A percentile compares a stretch with the other conserved stretches of the same genome.
phyloP scores from a whole-genome alignment of 2,888 invertebrate genomes.

The Thysanoteuthis rhombus region DNA sequence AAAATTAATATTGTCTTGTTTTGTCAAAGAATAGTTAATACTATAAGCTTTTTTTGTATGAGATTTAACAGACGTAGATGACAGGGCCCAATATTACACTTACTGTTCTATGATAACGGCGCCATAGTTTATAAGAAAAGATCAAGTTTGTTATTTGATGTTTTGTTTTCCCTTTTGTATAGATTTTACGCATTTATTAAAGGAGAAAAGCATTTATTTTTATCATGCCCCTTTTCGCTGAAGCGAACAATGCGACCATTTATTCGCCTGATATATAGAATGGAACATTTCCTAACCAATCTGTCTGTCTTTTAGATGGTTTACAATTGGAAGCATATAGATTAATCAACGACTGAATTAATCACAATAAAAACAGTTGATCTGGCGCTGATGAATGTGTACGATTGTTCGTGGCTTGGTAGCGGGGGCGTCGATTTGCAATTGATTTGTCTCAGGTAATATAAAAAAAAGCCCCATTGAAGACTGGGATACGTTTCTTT shows the following conservation, averaged over 20 bases:
- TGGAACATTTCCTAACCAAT: not conserved
- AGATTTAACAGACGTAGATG: no score
- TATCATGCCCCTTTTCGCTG: not conserved
- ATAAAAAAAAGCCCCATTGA: not conserved
- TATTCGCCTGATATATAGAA: no score
- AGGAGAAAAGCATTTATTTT: not conserved
- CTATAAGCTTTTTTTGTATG: no score
- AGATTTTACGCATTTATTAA: not conserved
- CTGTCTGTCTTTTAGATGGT: not conserved
- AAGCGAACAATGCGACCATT: not conserved
- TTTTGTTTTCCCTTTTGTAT: no score
- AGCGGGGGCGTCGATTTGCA: not conserved
- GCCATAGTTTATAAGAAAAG: no score
- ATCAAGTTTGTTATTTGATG: no score
- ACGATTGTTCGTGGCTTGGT: not conserved
- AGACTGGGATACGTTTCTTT: not conserved
- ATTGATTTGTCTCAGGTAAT: not conserved
- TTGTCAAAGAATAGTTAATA: no score
- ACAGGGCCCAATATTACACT: no score
- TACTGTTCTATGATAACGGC: no score
- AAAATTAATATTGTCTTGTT: no score
- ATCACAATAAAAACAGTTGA: constrained; percentile 12
- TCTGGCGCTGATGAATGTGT: not conserved
- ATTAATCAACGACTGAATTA: not conserved
- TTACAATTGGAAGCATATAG: not conserved